Evolutionary conservation across 92 coral and sea anemone species (phyloP).

Genomic region (Meandrina meandrites): DNA sequence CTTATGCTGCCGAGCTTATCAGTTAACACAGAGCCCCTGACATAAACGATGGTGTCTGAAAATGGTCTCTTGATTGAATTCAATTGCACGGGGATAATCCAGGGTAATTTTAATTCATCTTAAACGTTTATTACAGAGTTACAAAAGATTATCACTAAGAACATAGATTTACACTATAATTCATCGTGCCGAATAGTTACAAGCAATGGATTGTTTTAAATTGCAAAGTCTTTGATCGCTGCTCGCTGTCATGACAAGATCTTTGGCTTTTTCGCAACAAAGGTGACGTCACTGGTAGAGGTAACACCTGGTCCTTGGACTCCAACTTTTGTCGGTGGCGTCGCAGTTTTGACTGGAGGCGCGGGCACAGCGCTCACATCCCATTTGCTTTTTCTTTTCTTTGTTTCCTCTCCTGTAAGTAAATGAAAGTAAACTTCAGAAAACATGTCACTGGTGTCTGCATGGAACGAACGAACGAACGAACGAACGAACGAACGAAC

Average conservation of each 20-base stretch:
- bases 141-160: background rate
- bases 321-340: constrained; percentile 62
- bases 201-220: background rate
- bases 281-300: constrained; percentile 34
- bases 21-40: no score
- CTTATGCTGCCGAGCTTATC: no score
- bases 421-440: background rate
- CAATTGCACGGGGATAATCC: no score
- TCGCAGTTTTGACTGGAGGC: constrained; percentile 54
- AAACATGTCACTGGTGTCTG: background rate
- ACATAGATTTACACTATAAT: background rate
- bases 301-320: constrained; percentile 40
- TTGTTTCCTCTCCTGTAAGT: constrained; percentile 73
- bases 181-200: background rate
- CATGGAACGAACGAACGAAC: background rate
- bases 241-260: constrained; percentile 15
- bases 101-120: background rate
- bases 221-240: background rate
- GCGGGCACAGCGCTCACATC: constrained; percentile 80
- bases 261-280: constrained; percentile 69
- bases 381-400: constrained; percentile 93
- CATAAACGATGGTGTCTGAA: no score
- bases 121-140: constrained; percentile 7
- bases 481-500: background rate
- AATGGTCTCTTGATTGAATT: no score